Conservation (phyloP, 2,797 vertebrate genomes). For the Sebastes reedi region DNA sequence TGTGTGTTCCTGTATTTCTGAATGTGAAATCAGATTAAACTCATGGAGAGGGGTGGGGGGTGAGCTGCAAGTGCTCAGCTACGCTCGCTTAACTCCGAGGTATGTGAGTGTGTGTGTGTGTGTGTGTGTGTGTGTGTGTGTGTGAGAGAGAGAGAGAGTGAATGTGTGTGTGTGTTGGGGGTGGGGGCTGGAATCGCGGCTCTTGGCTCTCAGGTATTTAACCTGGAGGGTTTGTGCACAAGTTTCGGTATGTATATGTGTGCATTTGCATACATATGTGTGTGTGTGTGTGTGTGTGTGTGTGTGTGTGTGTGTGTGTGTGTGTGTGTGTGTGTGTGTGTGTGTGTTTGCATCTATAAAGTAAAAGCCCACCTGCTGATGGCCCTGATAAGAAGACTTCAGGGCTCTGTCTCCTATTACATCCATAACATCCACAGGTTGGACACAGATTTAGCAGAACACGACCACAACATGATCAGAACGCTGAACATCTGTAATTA, state of each 20-base stretch:
- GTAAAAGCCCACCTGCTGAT: constrained; percentile 74
- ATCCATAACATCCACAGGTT: constrained; percentile 51
- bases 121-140: background rate
- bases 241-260: constrained; percentile 23
- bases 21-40: constrained; percentile 72
- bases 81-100: constrained; percentile 68
- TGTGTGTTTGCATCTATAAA: constrained; percentile 29
- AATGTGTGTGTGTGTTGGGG: constrained; percentile 1
- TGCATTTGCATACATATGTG: constrained; percentile 1
- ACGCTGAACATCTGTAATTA: constrained; percentile 35
- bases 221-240: constrained; percentile 50
- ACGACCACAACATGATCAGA: constrained; percentile 39
- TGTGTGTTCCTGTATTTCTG: constrained; percentile 47
- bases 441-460: constrained; percentile 36
- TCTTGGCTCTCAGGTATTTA: constrained; percentile 66
- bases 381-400: constrained; percentile 60
- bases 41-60: constrained; percentile 13
- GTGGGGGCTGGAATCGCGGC: constrained; percentile 22
- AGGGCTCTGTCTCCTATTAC: constrained; percentile 53
- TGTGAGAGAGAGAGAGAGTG: background rate
- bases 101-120: constrained; percentile 16
- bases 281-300: background rate
- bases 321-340: constrained; percentile 13
- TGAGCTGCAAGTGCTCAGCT: constrained; percentile 51
- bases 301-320: background rate